Evolutionary conservation across 2,113 vertebrate species (phyloP).

Genomic region (Hyperoodon ampullatus): DNA sequence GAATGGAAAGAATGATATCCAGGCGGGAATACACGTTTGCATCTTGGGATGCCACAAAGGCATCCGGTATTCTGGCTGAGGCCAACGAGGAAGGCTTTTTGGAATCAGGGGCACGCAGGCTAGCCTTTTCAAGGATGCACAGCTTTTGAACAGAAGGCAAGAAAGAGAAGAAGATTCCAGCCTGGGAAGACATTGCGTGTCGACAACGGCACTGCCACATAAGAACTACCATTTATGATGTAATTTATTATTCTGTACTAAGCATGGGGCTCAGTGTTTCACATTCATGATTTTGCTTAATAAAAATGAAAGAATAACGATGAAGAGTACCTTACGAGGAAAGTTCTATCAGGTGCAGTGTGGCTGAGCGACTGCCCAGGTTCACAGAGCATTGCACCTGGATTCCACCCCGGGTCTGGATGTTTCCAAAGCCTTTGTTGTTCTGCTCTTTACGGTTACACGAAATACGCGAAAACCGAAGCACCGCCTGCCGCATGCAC

Average conservation of each 20-base stretch:
- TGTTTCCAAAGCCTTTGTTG: rapidly evolving
- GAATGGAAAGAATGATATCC: not conserved
- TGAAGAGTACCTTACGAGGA: not conserved
- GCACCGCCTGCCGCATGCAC: rapidly evolving
- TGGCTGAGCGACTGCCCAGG: not conserved
- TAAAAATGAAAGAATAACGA: not conserved
- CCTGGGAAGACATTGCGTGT: not conserved
- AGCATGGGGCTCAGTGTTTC: not conserved
- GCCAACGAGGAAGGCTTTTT: not conserved
- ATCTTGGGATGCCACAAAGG: not conserved
- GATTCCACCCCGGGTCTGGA: not conserved
- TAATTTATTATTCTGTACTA: not conserved
- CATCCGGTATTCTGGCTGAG: not conserved
- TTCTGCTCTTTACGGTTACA: no score
- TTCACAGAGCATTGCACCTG: not conserved
- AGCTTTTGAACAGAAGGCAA: not conserved
- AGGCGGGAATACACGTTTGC: not conserved
- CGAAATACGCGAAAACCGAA: rapidly evolving
- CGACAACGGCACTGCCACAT: not conserved
- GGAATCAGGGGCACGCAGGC: not conserved
- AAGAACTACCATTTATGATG: not conserved
- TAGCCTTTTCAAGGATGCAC: not conserved
- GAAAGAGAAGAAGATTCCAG: not conserved
- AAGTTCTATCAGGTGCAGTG: rapidly evolving
- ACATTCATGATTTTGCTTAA: not conserved